Conservation (phyloP, 1,140 invertebrate species). For the Papilio helenus region DNA sequence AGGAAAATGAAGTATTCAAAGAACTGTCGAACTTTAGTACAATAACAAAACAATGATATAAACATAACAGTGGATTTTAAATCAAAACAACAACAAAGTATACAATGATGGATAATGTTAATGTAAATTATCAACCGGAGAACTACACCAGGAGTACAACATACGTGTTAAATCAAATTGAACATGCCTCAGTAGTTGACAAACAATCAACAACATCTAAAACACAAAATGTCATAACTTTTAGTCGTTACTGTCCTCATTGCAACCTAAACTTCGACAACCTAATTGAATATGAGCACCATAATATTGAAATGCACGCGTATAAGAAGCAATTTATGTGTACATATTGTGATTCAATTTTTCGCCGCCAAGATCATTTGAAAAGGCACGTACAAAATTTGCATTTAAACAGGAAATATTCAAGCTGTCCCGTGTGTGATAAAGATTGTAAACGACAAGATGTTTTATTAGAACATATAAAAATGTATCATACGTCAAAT, state of each 20-base stretch:
- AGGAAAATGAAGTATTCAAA: background rate
- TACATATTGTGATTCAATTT: constrained; percentile 49
- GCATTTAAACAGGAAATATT: constrained; percentile 50
- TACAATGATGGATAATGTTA: constrained; percentile 45
- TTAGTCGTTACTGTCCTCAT: constrained; percentile 41
- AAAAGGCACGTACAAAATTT: constrained; percentile 59
- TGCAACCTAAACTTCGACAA: constrained; percentile 48
- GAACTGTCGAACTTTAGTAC: constrained; percentile 16
- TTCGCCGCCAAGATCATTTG: constrained; percentile 58
- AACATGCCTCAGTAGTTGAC: background rate
- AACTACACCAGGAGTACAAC: constrained; percentile 37
- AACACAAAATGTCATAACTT: background rate
- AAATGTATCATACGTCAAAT: constrained; percentile 50
- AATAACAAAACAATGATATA: constrained; percentile 27
- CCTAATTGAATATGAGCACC: constrained; percentile 48
- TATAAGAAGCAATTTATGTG: constrained; percentile 49
- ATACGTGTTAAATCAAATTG: constrained; percentile 42
- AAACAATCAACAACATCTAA: background rate
- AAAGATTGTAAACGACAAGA: constrained; percentile 54
- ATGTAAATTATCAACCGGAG: constrained; percentile 28
- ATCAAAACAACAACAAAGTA: too few relatives aligned
- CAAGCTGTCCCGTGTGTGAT: constrained; percentile 52
- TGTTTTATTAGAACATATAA: constrained; percentile 54
- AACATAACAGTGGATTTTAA: constrained; percentile 15
- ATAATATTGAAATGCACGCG: constrained; percentile 49